Base-by-base conservation (phyloP, 2,888 invertebrate species). In the Steromphala cineraria region DNA sequence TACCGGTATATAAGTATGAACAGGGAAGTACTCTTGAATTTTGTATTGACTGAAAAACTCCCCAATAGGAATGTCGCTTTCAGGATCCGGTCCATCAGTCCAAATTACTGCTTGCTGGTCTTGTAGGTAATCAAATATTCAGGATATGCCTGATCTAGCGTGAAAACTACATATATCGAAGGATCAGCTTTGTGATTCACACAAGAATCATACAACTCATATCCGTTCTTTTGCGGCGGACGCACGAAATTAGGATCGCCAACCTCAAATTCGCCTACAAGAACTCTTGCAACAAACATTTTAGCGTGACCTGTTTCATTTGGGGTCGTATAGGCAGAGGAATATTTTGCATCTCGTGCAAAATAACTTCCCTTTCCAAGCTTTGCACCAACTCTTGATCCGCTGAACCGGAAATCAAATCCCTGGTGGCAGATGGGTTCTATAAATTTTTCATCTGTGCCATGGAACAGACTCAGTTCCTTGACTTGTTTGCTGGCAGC, bases 351-450 rank as follows among this genome's bases (percentile, higher is more conserved):
- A 75, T 85, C 84, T 13, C 79, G 81, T 0, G 89, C 87, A 82
- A 91, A 91, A 82, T 91, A 91, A 75, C 87, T 88, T n/a, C 91
- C 91, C 77, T 88, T 88, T 2, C 91, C 90, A 80, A 85, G 87
- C 24, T 78, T 76, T 0, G 87, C 86, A n/a, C 89, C 91, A 55
- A 83, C 80, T 17, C 81, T 82, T 46, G 67, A 78, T 24, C 90
- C 91, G 78, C 86, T 87, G n/a, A 91, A 82, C 7, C 91, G 77
- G 78, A 88, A 91, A 78, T 91, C 90, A 82, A 91, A 91, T 10
- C 90, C 90, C 55, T 90, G 90, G 24, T 82, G 80, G 80, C 86
- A 90, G 28, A 91, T 90, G 31, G 87, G 87, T 53, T 88, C 85
- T 4, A 88, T 83, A 28, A 82, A 86, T 2, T 84, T 55, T 7